phyloP scores from a whole-genome alignment of 2,113 vertebrate genomes.

The Vidua chalybeata region DNA sequence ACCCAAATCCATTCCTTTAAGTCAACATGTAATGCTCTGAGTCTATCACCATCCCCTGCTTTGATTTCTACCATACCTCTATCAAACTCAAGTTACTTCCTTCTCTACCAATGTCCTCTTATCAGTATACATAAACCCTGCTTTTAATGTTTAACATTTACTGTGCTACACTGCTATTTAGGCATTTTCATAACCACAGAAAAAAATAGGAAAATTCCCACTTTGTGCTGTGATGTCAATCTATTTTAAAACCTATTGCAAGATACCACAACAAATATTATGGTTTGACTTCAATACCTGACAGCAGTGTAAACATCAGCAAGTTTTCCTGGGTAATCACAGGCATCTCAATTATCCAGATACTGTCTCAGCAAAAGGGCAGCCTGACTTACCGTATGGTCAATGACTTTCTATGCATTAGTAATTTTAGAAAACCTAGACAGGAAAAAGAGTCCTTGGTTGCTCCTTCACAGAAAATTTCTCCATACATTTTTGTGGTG shows the following conservation, averaged over 20 bases:
- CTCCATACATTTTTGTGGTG: background rate
- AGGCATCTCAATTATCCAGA: conserved; percentile 24
- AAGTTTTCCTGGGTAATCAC: conserved; percentile 32
- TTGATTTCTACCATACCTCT: background rate
- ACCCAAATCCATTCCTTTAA: background rate
- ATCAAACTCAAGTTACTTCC: background rate
- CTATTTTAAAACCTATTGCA: conserved; percentile 16
- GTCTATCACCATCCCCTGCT: background rate
- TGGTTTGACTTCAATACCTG: conserved; percentile 2
- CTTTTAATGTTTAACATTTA: conserved; percentile 9
- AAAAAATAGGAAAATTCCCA: conserved; percentile 1
- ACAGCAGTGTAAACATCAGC: conserved; percentile 58
- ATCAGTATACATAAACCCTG: background rate
- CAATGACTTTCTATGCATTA: background rate
- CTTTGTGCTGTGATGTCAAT: background rate
- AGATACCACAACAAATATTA: conserved; percentile 3
- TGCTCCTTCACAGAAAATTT: background rate
- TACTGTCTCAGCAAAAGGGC: conserved; percentile 30
- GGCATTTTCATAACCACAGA: background rate
- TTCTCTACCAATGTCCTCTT: background rate
- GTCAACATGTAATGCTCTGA: background rate
- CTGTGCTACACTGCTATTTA: background rate
- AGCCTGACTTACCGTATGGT: background rate
- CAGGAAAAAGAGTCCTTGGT: background rate
- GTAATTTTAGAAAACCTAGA: background rate